These are phyloP conservation scores for Sarcophaga caerulescens DNA, from an alignment of 2,888 invertebrate genomes.

Conservation along the genomic window DNA sequence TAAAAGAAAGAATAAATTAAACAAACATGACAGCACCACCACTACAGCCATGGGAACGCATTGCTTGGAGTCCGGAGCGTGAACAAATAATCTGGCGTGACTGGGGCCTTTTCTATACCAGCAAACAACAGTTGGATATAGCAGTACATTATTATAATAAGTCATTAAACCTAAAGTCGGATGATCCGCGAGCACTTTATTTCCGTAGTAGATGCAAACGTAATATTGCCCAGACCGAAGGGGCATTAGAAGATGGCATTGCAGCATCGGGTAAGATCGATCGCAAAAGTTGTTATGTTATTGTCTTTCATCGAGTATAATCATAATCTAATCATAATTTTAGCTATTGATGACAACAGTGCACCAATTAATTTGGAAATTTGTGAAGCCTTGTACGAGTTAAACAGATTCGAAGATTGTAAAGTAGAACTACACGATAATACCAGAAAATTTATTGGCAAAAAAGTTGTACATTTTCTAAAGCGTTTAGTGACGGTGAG, in stretches of 20 bases:
- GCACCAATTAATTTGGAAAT: slow-evolving; percentile 77
- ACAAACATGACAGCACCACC: slow-evolving; percentile 43
- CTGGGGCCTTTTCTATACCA: slow-evolving; percentile 78
- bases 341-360: slow-evolving; percentile 69
- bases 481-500: slow-evolving; percentile 74
- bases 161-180: slow-evolving; percentile 73
- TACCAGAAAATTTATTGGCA: slow-evolving; percentile 73
- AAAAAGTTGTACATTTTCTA: slow-evolving; percentile 73
- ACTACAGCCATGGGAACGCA: slow-evolving; percentile 72
- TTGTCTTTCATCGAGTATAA: neutral
- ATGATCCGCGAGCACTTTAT: slow-evolving; percentile 75
- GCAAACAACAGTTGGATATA: slow-evolving; percentile 75
- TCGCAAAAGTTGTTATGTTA: neutral
- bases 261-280: slow-evolving; percentile 74
- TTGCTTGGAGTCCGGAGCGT: slow-evolving; percentile 74
- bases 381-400: slow-evolving; percentile 77
- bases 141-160: slow-evolving; percentile 77
- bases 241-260: slow-evolving; percentile 74
- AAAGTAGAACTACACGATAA: slow-evolving; percentile 74
- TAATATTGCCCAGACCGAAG: slow-evolving; percentile 74
- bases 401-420: slow-evolving; percentile 76
- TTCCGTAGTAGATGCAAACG: slow-evolving; percentile 77
- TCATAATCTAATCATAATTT: slow-evolving; percentile 42
- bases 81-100: slow-evolving; percentile 78
- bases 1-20: neutral